Evolutionary conservation across 2,888 invertebrate species (phyloP), one percentile per base, ranked within the genome.

Genomic region (Piscicola geometra): DNA sequence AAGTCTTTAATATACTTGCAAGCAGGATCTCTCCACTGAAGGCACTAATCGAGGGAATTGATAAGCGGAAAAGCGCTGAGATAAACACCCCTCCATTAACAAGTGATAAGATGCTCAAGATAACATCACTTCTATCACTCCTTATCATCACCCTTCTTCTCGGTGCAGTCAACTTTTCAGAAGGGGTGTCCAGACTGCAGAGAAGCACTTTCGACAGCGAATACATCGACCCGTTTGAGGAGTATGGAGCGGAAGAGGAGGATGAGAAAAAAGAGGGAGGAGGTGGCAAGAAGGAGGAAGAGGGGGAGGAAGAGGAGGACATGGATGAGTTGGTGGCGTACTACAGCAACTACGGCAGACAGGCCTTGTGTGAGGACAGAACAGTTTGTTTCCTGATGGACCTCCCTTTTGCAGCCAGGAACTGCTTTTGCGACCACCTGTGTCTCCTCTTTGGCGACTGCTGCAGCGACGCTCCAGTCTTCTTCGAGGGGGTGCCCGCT

Each of bases 391-490:
- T 50, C 71, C 21, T 32, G 15, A 21, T 18, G 18, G 52, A 71
- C 12, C 68, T 77, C 0, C 76, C 77, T 9, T 77, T 78, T 73
- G 66, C 76, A 67, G 77, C 76, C 32, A 70, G 76, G 15, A 80
- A 80, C 78, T 80, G 80, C 52, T 79, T 78, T 75, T 82, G 82
- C 76, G 82, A 82, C 77, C 75, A 76, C 9, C 71, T 79, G n/a
- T 82, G 82, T 69, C 25, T 50, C n/a, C 50, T 77, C 18, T 80
- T 78, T 72, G 75, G 74, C 5, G 82, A 82, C 77, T 82, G 82
- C 72, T 82, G 82, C 71, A 56, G 73, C 25, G 81, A 82, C 5
- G 28, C 73, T 0, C 33, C 69, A 21, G 56, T 66, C 12, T 32
- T 70, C 21, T 68, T 35, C 18, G 72, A 36, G 28, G 71, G 33